Percentiles rank a stretch among this genome's conserved stretches.
These are phyloP conservation scores for Callithrix jacchus DNA, from an alignment of 2,113 vertebrate genomes.

Conservation along the genomic window DNA sequence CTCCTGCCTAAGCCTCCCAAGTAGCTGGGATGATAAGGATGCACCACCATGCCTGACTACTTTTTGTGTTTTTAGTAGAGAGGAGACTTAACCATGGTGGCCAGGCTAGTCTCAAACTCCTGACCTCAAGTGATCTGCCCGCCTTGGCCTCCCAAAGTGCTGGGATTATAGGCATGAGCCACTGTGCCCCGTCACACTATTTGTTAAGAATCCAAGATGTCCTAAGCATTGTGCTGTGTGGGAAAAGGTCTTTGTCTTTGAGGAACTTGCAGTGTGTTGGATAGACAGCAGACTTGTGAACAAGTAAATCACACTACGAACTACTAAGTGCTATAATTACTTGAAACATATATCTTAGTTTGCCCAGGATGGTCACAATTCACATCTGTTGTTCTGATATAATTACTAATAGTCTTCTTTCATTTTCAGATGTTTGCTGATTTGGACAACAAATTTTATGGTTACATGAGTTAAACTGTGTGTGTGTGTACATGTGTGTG, in stretches of 20 bases:
- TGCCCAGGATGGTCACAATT: neutral
- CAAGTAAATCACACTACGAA: neutral
- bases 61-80: too few species aligned
- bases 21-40: too few species aligned
- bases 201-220: constrained; percentile 38
- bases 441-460: neutral
- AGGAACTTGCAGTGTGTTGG: neutral
- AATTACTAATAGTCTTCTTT: neutral
- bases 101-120: too few species aligned
- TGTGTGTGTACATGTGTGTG: neutral
- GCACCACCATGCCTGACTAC: too few species aligned
- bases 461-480: neutral
- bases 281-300: neutral
- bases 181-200: neutral
- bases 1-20: too few species aligned
- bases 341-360: neutral
- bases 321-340: neutral
- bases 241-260: neutral
- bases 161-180: too few species aligned
- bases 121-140: too few species aligned
- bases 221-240: neutral
- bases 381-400: neutral
- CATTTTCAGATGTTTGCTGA: neutral
- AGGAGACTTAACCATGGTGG: too few species aligned
- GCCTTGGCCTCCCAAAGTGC: too few species aligned